These are phyloP conservation scores for Limnephilus marmoratus DNA, from an alignment of 2,888 invertebrate genomes.

Conservation along the genomic window DNA sequence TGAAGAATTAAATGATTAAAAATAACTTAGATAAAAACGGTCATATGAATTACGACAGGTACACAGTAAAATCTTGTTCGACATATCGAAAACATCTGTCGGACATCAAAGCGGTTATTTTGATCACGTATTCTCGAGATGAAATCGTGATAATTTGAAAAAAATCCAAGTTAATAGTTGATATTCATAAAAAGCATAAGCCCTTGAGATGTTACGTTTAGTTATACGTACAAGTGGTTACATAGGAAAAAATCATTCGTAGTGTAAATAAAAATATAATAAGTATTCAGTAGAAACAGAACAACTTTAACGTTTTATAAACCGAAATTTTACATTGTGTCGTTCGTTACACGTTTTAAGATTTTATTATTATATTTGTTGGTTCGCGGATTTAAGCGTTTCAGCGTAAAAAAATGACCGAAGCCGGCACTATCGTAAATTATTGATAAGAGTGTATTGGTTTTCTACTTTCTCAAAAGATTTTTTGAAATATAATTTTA, in stretches of 20 bases:
- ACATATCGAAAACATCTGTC: neutral
- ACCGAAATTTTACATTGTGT: neutral
- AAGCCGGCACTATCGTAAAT: too few species aligned
- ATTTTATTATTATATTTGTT: neutral
- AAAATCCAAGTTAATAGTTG: neutral
- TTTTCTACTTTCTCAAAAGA: neutral
- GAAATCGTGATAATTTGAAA: neutral
- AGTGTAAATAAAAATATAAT: neutral
- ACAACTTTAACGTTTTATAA: neutral
- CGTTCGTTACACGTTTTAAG: neutral
- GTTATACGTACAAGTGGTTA: too few species aligned
- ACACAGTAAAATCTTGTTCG: neutral
- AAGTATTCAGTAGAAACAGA: neutral
- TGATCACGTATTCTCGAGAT: neutral
- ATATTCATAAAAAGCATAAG: neutral
- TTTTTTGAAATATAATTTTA: too few species aligned
- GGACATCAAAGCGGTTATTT: neutral
- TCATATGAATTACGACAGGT: neutral
- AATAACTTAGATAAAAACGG: neutral
- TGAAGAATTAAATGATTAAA: neutral
- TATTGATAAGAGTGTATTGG: too few species aligned
- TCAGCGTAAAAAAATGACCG: too few species aligned
- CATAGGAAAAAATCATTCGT: neutral
- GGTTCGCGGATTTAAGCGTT: neutral
- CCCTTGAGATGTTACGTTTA: neutral